Conservation (phyloP, 2,797 vertebrate species). For the Galagoides demidoff region DNA sequence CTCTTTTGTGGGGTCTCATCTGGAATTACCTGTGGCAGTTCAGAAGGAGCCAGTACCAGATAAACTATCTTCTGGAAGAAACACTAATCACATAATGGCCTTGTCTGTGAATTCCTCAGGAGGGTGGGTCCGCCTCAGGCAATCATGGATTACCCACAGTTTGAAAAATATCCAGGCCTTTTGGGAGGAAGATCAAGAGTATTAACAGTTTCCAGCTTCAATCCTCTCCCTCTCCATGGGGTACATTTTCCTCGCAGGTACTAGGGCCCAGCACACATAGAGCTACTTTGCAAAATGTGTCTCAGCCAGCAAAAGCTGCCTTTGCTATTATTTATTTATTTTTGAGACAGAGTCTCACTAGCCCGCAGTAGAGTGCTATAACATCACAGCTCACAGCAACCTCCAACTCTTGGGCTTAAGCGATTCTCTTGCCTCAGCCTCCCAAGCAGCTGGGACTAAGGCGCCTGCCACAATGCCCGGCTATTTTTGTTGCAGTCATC, state of each 20-base stretch:
- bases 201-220: neutral
- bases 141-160: neutral
- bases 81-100: neutral
- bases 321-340: neutral
- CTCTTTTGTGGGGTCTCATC: neutral
- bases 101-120: neutral
- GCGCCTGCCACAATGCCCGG: too few species aligned
- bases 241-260: neutral
- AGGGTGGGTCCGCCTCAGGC: neutral
- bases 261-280: too few species aligned
- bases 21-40: neutral
- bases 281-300: neutral
- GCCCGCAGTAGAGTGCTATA: too few species aligned
- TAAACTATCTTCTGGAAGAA: neutral
- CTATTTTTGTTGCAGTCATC: too few species aligned
- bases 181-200: neutral
- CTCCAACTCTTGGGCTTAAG: too few species aligned
- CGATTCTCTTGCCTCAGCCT: too few species aligned
- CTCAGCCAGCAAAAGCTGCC: neutral
- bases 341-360: too few species aligned
- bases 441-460: too few species aligned
- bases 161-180: neutral
- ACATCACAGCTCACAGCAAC: too few species aligned
- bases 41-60: neutral
- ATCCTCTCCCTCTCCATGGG: neutral